Evolutionary conservation across 2,888 invertebrate species (phyloP).

Genomic region (Matsumyia berberina): DNA sequence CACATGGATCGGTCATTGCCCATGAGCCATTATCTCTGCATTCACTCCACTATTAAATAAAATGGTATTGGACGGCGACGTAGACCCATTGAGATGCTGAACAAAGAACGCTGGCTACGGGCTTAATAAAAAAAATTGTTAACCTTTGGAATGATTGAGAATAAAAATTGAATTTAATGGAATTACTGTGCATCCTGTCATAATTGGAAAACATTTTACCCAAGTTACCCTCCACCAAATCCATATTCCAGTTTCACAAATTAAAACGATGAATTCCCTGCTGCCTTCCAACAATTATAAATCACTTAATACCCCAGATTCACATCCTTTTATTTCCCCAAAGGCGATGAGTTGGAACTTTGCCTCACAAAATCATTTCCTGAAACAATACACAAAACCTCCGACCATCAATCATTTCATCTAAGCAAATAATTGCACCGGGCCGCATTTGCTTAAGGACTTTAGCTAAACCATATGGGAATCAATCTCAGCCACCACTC

Average conservation of each 20-base stretch:
- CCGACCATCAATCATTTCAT: background rate
- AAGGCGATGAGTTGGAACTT: background rate
- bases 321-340: background rate
- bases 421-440: constrained; percentile 13
- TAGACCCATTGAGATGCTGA: background rate
- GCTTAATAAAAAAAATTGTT: constrained; percentile 11
- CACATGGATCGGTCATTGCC: too few species aligned
- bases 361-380: background rate
- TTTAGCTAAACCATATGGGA: background rate
- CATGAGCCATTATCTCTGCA: constrained; percentile 77
- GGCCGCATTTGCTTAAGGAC: constrained; percentile 13
- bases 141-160: constrained; percentile 16
- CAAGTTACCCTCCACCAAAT: too few species aligned
- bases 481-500: background rate
- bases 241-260: too few species aligned
- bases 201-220: too few species aligned
- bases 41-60: constrained; percentile 77
- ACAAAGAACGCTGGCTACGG: constrained; percentile 14
- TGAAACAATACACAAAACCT: background rate
- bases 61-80: background rate
- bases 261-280: too few species aligned
- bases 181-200: too few species aligned
- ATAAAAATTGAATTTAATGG: constrained; percentile 22
- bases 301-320: background rate
- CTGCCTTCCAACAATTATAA: background rate